Percentiles rank a stretch among this genome's conserved stretches.
Evolutionary conservation across 1,140 invertebrate genomes (phyloP).

Genomic region (Drosophila sproati): DNA sequence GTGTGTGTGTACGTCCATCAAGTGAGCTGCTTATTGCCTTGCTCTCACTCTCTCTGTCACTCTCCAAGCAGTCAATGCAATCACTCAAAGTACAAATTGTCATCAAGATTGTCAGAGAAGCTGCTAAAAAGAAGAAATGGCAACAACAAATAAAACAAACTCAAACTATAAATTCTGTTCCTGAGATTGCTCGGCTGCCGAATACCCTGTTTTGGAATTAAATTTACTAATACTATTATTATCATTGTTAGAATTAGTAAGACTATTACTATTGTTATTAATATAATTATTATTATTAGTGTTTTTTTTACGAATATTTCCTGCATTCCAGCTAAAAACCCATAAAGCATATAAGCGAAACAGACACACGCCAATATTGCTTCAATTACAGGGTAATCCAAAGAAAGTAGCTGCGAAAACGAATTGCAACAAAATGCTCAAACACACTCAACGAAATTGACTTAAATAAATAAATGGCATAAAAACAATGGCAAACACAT

Average conservation of each 20-base stretch:
- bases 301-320: not conserved
- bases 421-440: constrained; percentile 80
- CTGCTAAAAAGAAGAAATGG: constrained; percentile 38
- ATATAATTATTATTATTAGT: not conserved
- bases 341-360: not conserved
- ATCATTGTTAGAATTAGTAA: too few species aligned
- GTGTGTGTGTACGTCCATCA: constrained; percentile 10
- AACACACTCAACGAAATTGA: constrained; percentile 81
- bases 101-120: constrained; percentile 56
- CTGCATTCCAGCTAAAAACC: too few species aligned
- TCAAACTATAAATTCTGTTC: not conserved
- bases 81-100: constrained; percentile 78
- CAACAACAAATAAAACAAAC: constrained; percentile 18
- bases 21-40: constrained; percentile 31
- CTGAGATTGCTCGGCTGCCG: not conserved
- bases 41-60: not conserved
- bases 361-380: too few species aligned
- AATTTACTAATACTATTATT: too few species aligned
- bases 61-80: constrained; percentile 38
- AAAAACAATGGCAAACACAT: constrained; percentile 80
- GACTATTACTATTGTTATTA: too few species aligned
- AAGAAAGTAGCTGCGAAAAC: constrained; percentile 47
- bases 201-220: constrained; percentile 17
- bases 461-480: constrained; percentile 81
- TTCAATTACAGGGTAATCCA: not conserved